Percentiles rank a stretch among this genome's conserved stretches.
Evolutionary conservation across 2,113 vertebrate species (phyloP).

Genomic region (Phrynocephalus versicolor): DNA sequence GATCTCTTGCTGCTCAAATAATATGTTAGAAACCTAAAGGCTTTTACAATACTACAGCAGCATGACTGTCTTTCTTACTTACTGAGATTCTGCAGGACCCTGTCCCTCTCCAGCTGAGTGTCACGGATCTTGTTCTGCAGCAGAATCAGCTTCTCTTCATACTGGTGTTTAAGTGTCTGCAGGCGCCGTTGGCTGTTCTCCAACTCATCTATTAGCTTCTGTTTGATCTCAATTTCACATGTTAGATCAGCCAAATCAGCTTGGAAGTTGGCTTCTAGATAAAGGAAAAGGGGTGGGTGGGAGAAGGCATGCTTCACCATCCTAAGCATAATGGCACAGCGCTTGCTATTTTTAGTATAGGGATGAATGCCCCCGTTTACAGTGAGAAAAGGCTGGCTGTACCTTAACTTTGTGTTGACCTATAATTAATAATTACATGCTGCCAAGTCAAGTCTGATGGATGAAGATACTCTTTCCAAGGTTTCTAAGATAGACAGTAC

Average conservation of each 20-base stretch:
- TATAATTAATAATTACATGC: no score
- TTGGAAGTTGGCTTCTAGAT: constrained; percentile 86
- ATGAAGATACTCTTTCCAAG: no score
- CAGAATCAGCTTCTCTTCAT: constrained; percentile 94
- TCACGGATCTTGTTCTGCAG: constrained; percentile 97
- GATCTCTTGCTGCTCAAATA: background rate
- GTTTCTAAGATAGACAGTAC: no score
- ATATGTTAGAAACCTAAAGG: background rate
- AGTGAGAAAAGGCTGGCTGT: background rate
- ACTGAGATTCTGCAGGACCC: constrained; percentile 97
- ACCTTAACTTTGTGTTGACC: no score
- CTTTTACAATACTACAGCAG: background rate
- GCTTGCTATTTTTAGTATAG: background rate
- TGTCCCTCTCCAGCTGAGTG: constrained; percentile 94
- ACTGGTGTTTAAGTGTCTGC: constrained; percentile 94
- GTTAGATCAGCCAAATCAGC: constrained; percentile 93
- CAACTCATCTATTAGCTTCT: constrained; percentile 96
- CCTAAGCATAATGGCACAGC: background rate
- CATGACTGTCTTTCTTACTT: constrained; percentile 47
- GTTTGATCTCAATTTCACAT: constrained; percentile 98
- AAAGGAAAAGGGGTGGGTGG: background rate
- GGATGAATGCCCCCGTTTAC: background rate
- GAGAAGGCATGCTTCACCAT: constrained; percentile 17
- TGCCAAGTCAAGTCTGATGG: no score
- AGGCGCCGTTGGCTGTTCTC: constrained; percentile 95